Conservation (phyloP, 2,113 vertebrate species). For the Tinamus guttatus region DNA sequence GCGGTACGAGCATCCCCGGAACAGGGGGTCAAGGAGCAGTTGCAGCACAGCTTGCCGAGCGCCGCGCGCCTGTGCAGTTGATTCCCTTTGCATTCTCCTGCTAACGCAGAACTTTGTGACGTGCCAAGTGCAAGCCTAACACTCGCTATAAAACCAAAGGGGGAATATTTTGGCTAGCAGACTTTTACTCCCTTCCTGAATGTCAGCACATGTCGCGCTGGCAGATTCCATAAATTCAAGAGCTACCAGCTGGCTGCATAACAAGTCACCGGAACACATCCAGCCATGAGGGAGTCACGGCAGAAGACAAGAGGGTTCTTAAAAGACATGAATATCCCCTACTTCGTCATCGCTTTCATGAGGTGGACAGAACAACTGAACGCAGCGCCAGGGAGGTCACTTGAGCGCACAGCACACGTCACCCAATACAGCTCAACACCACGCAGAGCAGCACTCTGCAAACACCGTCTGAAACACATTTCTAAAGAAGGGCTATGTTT, state of each 20-base stretch:
- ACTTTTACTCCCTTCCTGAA: conserved; percentile 51
- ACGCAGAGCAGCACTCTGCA: not conserved
- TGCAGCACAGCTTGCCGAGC: not conserved
- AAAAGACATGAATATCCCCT: not conserved
- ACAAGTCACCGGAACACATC: not conserved
- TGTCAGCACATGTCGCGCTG: conserved; percentile 67
- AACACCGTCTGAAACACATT: not conserved
- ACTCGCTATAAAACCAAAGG: conserved; percentile 34
- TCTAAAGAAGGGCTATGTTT: conserved; percentile 19
- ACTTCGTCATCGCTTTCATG: not conserved
- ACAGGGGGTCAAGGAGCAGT: not conserved
- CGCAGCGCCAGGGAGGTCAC: not conserved
- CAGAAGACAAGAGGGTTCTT: not conserved
- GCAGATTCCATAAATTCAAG: conserved; percentile 46
- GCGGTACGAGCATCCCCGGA: not conserved
- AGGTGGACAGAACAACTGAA: not conserved
- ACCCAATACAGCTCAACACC: not conserved
- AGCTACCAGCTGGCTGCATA: conserved; percentile 60
- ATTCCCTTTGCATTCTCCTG: not conserved
- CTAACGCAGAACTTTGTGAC: not conserved
- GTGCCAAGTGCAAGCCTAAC: not conserved
- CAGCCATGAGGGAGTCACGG: conserved; percentile 1
- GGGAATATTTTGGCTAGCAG: conserved; percentile 50
- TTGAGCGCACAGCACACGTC: not conserved
- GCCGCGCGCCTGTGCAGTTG: not conserved